Percentiles rank a stretch among this genome's conserved stretches.
Evolutionary conservation across 1,140 invertebrate species (phyloP).

Genomic region (Lepidurus couesii): DNA sequence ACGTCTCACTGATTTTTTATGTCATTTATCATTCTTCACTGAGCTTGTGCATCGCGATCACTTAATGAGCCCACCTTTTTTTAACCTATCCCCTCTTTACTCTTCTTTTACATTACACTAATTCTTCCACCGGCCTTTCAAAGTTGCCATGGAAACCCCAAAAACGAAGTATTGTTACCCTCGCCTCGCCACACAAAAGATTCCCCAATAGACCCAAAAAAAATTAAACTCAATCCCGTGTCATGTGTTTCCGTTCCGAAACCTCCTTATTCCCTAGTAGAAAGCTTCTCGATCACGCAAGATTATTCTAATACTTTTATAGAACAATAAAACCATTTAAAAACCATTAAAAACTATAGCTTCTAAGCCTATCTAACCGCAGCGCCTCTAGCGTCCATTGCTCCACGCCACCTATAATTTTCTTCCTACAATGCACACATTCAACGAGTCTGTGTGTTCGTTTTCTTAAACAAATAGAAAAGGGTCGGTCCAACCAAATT

Average conservation of each 20-base stretch:
- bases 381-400: background rate
- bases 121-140: conserved; percentile 14
- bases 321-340: too few relatives aligned
- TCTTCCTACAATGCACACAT: too few relatives aligned
- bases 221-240: too few relatives aligned
- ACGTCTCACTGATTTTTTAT: conserved; percentile 15
- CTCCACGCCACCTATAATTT: too few relatives aligned
- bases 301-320: too few relatives aligned
- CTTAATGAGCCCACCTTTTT: conserved; percentile 5
- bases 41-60: conserved; percentile 12
- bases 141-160: background rate
- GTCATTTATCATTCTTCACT: conserved; percentile 19
- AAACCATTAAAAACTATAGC: too few relatives aligned
- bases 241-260: too few relatives aligned
- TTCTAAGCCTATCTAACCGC: background rate
- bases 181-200: background rate
- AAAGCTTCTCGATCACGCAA: too few relatives aligned
- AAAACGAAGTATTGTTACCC: background rate
- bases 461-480: too few relatives aligned
- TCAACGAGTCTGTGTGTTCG: too few relatives aligned
- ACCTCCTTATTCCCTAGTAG: too few relatives aligned
- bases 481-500: too few relatives aligned
- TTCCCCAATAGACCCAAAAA: background rate
- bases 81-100: background rate
- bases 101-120: background rate